These are phyloP conservation scores for Archegozetes longisetosus DNA, from an alignment of 1,140 invertebrate genomes.

Conservation along the genomic window DNA sequence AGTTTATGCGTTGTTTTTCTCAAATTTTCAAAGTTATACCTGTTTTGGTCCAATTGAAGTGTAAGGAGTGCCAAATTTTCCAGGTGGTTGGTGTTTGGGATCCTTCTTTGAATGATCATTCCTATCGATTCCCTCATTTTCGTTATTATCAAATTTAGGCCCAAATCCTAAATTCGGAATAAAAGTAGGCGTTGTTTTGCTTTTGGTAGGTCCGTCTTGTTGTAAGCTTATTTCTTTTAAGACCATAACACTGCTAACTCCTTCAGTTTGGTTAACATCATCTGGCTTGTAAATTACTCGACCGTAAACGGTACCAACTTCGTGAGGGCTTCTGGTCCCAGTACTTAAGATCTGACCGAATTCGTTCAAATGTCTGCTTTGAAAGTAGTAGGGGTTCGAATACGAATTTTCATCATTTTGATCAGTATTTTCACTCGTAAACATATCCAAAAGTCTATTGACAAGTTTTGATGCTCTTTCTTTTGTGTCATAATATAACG, in stretches of 20 bases:
- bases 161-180: not conserved
- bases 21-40: not conserved
- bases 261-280: not conserved
- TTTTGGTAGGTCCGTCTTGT: not conserved
- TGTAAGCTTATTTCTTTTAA: not conserved
- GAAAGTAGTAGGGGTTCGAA: no score
- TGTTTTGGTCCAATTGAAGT: conserved; percentile 1
- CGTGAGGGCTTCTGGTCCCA: no score
- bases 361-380: no score
- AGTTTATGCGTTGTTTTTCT: not conserved
- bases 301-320: no score
- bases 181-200: not conserved
- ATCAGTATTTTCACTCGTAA: no score
- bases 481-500: no score
- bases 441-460: no score
- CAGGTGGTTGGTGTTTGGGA: not conserved
- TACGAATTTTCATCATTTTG: no score
- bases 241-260: not conserved
- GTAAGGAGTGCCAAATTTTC: not conserved
- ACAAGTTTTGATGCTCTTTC: no score
- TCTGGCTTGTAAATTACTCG: no score
- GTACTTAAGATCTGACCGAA: no score
- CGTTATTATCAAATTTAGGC: not conserved
- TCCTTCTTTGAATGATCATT: not conserved
- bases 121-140: not conserved